Evolutionary conservation across 2,888 invertebrate genomes (phyloP).

Genomic region (Melipona beecheii): DNA sequence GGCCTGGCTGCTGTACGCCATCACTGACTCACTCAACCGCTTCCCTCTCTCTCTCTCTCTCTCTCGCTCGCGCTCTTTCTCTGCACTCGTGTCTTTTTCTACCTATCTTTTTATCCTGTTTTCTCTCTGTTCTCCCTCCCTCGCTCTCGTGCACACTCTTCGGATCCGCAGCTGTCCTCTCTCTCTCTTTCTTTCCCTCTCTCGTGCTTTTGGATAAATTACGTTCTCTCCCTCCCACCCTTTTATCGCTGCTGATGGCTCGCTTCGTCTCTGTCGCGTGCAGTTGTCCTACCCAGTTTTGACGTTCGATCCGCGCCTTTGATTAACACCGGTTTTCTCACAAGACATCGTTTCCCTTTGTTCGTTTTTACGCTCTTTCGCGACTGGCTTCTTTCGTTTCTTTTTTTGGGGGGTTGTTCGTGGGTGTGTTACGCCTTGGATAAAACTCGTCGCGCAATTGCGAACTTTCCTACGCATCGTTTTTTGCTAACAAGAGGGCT

Average conservation of each 20-base stretch:
- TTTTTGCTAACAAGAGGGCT: not conserved
- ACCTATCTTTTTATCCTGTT: constrained; percentile 29
- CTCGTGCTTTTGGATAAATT: not conserved
- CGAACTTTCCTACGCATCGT: not conserved
- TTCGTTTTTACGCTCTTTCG: not conserved
- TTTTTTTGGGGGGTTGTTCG: too few species aligned
- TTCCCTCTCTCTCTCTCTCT: constrained; percentile 38
- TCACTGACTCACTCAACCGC: constrained; percentile 77
- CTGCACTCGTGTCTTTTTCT: constrained; percentile 3
- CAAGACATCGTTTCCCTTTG: not conserved
- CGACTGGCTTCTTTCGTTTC: not conserved
- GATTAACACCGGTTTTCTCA: not conserved
- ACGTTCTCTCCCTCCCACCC: not conserved
- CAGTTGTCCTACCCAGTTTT: not conserved
- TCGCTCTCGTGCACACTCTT: not conserved
- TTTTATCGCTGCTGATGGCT: not conserved
- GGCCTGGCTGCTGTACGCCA: constrained; percentile 77
- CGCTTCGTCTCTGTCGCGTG: not conserved
- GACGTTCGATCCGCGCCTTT: not conserved
- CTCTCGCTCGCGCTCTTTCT: constrained; percentile 35
- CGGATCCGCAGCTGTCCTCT: constrained; percentile 3
- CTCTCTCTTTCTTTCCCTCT: not conserved
- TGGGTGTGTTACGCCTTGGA: not conserved
- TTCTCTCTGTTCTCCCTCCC: constrained; percentile 18
- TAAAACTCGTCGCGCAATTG: not conserved